phyloP scores from a whole-genome alignment of 1,140 invertebrate species.

The Brachystomella parvula region DNA sequence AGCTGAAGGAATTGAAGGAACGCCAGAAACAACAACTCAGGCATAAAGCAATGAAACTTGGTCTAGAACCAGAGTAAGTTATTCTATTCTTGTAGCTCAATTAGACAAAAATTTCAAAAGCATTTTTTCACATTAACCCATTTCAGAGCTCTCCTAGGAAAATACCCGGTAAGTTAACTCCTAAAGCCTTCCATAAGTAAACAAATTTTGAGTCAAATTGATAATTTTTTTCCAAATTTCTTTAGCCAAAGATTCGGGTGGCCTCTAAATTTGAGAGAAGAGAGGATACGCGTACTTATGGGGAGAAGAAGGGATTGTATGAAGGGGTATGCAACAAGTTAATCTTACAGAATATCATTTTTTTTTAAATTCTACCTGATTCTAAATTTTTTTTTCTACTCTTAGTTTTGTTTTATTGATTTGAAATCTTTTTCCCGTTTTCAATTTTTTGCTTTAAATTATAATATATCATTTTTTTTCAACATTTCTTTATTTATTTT shows the following conservation, averaged over 20 bases:
- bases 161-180: slow-evolving; percentile 68
- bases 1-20: slow-evolving; percentile 97
- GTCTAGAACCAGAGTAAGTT: slow-evolving; percentile 76
- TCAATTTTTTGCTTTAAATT: no score
- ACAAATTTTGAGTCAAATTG: neutral
- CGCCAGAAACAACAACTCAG: slow-evolving; percentile 93
- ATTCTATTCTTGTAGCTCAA: no score
- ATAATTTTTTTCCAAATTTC: neutral
- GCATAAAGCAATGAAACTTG: slow-evolving; percentile 91
- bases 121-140: slow-evolving; percentile 23
- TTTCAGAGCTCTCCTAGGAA: slow-evolving; percentile 75
- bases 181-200: neutral
- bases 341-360: no score
- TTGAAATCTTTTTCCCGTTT: no score
- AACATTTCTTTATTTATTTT: no score
- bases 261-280: slow-evolving; percentile 98
- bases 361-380: no score
- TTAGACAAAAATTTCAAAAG: neutral
- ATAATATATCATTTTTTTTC: no score
- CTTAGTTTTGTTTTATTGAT: no score
- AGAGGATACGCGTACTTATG: slow-evolving; percentile 93
- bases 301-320: slow-evolving; percentile 91
- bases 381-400: no score
- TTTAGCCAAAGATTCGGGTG: slow-evolving; percentile 93
- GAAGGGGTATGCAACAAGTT: slow-evolving; percentile 82